Percentiles rank a stretch among this genome's conserved stretches.
phyloP scores from a whole-genome alignment of 2,797 vertebrate genomes.

The Kryptopterus vitreolus region DNA sequence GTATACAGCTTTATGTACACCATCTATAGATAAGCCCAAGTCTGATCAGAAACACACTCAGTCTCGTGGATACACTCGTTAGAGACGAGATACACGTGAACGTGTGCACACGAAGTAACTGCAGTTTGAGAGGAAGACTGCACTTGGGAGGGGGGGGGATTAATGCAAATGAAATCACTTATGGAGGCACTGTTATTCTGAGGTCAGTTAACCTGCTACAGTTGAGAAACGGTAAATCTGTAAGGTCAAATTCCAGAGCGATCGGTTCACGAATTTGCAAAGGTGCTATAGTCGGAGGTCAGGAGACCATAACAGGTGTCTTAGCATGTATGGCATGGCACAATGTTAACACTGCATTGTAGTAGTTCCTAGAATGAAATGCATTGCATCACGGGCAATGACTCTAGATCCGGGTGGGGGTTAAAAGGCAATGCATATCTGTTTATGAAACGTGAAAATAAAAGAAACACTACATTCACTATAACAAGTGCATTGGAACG shows the following conservation, averaged over 20 bases:
- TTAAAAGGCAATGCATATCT: conserved; percentile 39
- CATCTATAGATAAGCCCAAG: conserved; percentile 54
- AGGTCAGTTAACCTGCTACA: conserved; percentile 47
- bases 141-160: conserved; percentile 46
- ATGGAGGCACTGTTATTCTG: conserved; percentile 50
- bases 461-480: conserved; percentile 35
- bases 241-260: conserved; percentile 36
- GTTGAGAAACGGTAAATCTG: conserved; percentile 35
- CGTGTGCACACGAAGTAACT: conserved; percentile 42
- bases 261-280: conserved; percentile 11
- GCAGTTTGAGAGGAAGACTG: conserved; percentile 56
- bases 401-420: conserved; percentile 47
- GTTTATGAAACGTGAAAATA: conserved; percentile 8
- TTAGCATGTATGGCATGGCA: conserved; percentile 21
- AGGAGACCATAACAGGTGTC: background rate
- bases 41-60: conserved; percentile 42
- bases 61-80: conserved; percentile 54
- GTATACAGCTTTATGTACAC: conserved; percentile 87
- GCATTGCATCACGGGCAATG: conserved; percentile 52
- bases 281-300: background rate
- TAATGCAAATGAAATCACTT: conserved; percentile 42
- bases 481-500: background rate
- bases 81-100: conserved; percentile 36
- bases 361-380: conserved; percentile 30
- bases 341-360: conserved; percentile 33